A percentile compares a stretch with the other conserved stretches of the same genome.
phyloP scores from a whole-genome alignment of 64 coral and sea anemone genomes.

The Catalaphyllia jardinei region DNA sequence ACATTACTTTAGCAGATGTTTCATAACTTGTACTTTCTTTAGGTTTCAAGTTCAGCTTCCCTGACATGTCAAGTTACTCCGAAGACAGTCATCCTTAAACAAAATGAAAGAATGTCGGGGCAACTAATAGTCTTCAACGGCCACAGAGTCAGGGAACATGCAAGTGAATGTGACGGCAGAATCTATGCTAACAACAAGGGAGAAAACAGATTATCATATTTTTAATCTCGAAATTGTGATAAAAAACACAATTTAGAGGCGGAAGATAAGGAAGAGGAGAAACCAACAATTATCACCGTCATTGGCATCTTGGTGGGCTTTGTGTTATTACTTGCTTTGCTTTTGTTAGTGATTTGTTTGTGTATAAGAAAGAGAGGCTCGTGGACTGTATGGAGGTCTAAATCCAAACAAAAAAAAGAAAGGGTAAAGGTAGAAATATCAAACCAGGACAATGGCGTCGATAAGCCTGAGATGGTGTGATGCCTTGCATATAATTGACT shows the following conservation, averaged over 20 bases:
- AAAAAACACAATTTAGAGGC: not conserved
- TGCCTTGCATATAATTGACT: too few species aligned
- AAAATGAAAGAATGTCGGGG: not conserved
- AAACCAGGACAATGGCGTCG: not conserved
- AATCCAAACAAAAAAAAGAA: not conserved
- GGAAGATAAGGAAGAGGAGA: conserved; percentile 3
- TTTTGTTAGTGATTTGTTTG: not conserved
- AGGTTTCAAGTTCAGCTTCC: conserved; percentile 1
- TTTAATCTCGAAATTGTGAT: not conserved
- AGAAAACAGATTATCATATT: not conserved
- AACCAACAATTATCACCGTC: not conserved
- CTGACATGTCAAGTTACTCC: conserved; percentile 3
- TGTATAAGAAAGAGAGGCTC: conserved; percentile 20
- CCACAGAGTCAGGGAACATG: not conserved
- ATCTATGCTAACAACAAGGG: not conserved
- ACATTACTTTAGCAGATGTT: not conserved
- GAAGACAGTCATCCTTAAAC: not conserved
- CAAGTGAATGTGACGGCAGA: not conserved
- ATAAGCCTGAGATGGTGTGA: conserved; percentile 23
- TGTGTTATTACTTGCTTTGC: not conserved
- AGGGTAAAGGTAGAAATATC: not conserved
- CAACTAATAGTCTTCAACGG: not conserved
- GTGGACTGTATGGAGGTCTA: conserved; percentile 22
- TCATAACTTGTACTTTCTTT: not conserved
- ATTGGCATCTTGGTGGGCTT: not conserved